These are phyloP conservation scores for Strigops habroptila DNA, from an alignment of 2,113 vertebrate genomes.

Conservation along the genomic window DNA sequence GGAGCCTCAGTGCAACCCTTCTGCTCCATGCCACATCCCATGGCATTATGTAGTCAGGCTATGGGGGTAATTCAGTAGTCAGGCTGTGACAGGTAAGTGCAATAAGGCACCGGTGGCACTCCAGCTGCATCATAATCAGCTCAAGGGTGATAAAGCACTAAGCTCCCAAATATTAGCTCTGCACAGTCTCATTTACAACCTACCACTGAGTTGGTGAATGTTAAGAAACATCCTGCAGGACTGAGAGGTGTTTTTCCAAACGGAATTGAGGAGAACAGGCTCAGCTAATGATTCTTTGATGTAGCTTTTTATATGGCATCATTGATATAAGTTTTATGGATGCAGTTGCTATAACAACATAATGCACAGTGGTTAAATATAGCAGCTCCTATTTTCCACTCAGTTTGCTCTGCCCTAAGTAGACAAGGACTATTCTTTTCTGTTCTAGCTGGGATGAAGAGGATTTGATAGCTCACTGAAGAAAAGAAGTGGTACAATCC, in stretches of 20 bases:
- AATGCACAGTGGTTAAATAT: conserved; percentile 66
- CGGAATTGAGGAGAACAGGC: not conserved
- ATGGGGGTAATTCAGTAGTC: not conserved
- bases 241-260: conserved; percentile 42
- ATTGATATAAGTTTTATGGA: conserved; percentile 63
- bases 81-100: not conserved
- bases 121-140: not conserved
- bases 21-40: not conserved
- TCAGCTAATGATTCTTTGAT: conserved; percentile 53
- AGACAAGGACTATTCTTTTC: conserved; percentile 15
- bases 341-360: conserved; percentile 70
- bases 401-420: conserved; percentile 33
- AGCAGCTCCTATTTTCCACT: conserved; percentile 42
- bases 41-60: not conserved
- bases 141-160: not conserved
- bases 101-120: not conserved
- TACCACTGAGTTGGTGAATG: not conserved
- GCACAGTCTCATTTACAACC: conserved; percentile 3
- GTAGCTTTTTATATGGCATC: conserved; percentile 57
- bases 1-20: not conserved
- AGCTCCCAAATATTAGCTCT: not conserved
- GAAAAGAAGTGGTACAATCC: not conserved
- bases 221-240: conserved; percentile 28
- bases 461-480: not conserved
- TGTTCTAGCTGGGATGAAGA: conserved; percentile 28